phyloP scores from a whole-genome alignment of 2,113 vertebrate genomes.

The Poeciliopsis prolifica region DNA sequence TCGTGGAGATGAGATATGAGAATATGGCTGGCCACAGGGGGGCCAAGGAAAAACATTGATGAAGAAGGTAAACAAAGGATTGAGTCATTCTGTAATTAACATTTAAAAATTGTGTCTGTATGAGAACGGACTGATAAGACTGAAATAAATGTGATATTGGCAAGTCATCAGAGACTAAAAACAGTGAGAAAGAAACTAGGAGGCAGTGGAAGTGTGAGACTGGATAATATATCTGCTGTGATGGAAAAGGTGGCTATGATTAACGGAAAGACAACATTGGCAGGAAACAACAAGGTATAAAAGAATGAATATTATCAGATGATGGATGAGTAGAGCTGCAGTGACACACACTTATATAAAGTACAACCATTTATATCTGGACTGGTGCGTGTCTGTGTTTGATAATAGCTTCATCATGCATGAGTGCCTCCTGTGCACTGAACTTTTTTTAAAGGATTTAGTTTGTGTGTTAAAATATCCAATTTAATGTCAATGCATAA shows the following conservation, averaged over 20 bases:
- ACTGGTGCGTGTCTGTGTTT: conserved; percentile 9
- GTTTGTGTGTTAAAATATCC: background rate
- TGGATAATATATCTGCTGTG: background rate
- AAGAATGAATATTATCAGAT: conserved; percentile 3
- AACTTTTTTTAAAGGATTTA: conserved; percentile 5
- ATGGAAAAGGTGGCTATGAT: background rate
- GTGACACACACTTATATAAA: background rate
- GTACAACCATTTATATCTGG: background rate
- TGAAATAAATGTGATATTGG: conserved; percentile 26
- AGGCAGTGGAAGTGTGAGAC: background rate
- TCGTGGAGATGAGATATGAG: conserved; percentile 16
- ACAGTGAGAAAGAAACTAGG: background rate
- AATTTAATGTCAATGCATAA: background rate
- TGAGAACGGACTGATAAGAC: conserved; percentile 23
- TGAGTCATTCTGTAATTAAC: conserved; percentile 55
- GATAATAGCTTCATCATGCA: conserved; percentile 14
- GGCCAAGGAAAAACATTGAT: conserved; percentile 16
- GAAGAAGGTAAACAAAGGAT: conserved; percentile 44
- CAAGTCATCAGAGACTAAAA: conserved; percentile 26
- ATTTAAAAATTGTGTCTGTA: conserved; percentile 42
- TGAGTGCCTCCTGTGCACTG: conserved; percentile 57
- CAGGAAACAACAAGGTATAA: background rate
- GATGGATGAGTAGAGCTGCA: conserved; percentile 18
- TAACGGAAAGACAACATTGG: conserved; percentile 2
- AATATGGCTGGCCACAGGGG: conserved; percentile 19